Conservation (phyloP, 2,797 vertebrate genomes). For the Limnodromus scolopaceus region DNA sequence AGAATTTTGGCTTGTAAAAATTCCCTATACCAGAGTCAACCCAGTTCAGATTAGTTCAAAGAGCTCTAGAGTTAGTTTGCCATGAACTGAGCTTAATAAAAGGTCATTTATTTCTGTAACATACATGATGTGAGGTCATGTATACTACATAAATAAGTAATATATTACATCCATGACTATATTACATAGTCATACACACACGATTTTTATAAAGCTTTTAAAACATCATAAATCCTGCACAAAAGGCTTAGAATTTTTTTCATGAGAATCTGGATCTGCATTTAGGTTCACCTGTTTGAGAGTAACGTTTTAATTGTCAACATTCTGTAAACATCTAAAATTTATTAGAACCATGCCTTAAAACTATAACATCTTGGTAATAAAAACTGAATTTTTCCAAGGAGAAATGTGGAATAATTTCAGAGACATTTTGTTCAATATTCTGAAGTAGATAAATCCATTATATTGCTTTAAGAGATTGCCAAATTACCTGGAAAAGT, state of each 20-base stretch:
- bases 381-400: not conserved
- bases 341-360: not conserved
- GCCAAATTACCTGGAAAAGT: not conserved
- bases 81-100: not conserved
- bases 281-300: not conserved
- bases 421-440: not conserved
- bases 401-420: not conserved
- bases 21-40: not conserved
- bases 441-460: not conserved
- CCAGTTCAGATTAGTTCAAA: not conserved
- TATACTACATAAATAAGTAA: not conserved
- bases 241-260: not conserved
- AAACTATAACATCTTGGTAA: not conserved
- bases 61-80: not conserved
- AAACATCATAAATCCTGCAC: not conserved
- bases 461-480: not conserved
- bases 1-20: not conserved
- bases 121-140: fast-evolving
- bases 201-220: not conserved
- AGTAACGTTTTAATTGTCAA: not conserved
- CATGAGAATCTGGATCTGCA: not conserved
- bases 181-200: not conserved
- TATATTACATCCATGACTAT: not conserved
- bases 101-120: not conserved
- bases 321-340: not conserved